Evolutionary conservation across 2,113 vertebrate genomes (phyloP).

Genomic region (Phycodurus eques): DNA sequence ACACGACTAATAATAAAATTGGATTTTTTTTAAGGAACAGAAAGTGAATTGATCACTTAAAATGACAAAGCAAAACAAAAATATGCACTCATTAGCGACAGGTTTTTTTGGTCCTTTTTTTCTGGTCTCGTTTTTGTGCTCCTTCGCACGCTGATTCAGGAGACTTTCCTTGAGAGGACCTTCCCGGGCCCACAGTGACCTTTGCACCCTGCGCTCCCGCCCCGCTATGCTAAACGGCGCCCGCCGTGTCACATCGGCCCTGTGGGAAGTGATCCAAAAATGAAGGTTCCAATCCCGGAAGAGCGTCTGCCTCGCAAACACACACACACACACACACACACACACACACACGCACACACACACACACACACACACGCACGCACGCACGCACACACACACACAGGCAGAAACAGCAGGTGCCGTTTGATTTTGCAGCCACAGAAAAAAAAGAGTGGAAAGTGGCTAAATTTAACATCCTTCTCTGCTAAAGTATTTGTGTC

Average conservation of each 20-base stretch:
- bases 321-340: slow-evolving; percentile 34
- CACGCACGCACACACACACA: not conserved
- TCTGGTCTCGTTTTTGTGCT: not conserved
- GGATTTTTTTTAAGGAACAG: too few species aligned
- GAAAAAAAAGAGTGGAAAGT: slow-evolving; percentile 41
- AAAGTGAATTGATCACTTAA: slow-evolving; percentile 8
- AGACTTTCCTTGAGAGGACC: slow-evolving; percentile 18
- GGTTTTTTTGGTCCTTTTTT: not conserved
- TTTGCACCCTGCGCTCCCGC: slow-evolving; percentile 54
- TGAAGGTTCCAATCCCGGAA: slow-evolving; percentile 50
- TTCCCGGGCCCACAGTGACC: slow-evolving; percentile 62
- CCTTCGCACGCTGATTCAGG: not conserved
- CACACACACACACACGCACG: slow-evolving; percentile 40
- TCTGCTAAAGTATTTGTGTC: slow-evolving; percentile 53
- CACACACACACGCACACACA: slow-evolving; percentile 22
- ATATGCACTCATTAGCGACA: not conserved
- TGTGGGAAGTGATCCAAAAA: slow-evolving; percentile 65
- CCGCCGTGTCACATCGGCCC: slow-evolving; percentile 66
- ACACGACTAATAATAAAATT: slow-evolving; percentile 2
- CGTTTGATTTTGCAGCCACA: slow-evolving; percentile 67
- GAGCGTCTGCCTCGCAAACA: slow-evolving; percentile 44
- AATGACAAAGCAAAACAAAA: not conserved
- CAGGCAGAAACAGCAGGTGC: slow-evolving; percentile 40
- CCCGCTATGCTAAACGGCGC: slow-evolving; percentile 68
- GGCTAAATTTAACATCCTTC: slow-evolving; percentile 70